Evolutionary conservation across 37 sponge, comb jelly and placozoan genomes (phyloP), one percentile per base, ranked within the genome.

Genomic region (Crambe crambe): DNA sequence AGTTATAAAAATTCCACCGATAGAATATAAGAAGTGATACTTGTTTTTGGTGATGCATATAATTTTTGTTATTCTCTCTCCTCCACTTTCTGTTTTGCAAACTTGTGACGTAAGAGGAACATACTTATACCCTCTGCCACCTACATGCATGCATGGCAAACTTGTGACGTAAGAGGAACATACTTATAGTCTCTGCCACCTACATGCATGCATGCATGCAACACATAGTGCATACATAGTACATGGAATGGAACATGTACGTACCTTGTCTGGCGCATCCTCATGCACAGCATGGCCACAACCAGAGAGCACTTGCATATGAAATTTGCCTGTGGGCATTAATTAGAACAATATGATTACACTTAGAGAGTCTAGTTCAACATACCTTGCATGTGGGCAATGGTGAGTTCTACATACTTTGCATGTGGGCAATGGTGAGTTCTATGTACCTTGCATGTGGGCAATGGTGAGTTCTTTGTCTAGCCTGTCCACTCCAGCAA

Each of bases 271-370:
- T 32, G 97, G 97, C 10, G 64, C 59, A 73, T 96, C 97, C 65
- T 96, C 97, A 79, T 96, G 97, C 12, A 96, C 89, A 25, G 69
- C 17, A 62, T 96, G 97, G 2, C 97, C 97, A 93, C 90, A 91
- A 23, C 86, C 85, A 75, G 89, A 74, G 32, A 94, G 26, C 21
- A 94, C 95, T 34, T 85, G 72, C 71, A 90, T 65, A 69, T 94
- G 90, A 58, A 88, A 89, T 75, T 86, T 92, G 2, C 97, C 97
- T 87, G 58, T 36, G 41, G 38, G 21, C 58, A 4, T 9, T 18
- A 36, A 8, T 8, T 40, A 40, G 4, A 23, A 42, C 15, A 12
- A 9, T 30, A 18, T 2, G 27, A 36, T 30, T 3, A 67, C 37
- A 67, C 3, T 18, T n/a, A n/a, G 25, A 26, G n/a, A 62, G 15